phyloP scores from a whole-genome alignment of 2,797 vertebrate genomes.

The Paguma larvata region DNA sequence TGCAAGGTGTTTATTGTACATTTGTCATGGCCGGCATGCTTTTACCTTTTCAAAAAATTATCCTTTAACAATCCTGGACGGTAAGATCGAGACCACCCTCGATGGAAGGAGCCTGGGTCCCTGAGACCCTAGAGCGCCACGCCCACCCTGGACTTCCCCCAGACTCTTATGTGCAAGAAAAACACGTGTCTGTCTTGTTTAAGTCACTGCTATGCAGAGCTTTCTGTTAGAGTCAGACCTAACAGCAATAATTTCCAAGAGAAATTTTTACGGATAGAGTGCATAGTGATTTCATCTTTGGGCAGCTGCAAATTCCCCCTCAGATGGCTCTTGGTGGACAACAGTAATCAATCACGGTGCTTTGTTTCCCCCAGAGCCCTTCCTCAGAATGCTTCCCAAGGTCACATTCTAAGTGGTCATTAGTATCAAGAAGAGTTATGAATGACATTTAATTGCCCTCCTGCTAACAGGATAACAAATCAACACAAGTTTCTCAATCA shows the following conservation, averaged over 20 bases:
- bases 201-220: neutral
- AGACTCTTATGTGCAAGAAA: neutral
- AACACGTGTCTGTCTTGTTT: neutral
- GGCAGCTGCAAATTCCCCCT: neutral
- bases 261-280: neutral
- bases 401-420: slow-evolving; percentile 62
- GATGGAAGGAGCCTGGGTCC: neutral
- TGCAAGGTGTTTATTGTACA: neutral
- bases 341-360: neutral
- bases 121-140: neutral
- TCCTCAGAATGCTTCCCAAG: slow-evolving; percentile 47
- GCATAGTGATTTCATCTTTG: neutral
- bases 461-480: neutral
- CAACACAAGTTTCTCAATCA: neutral
- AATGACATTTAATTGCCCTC: slow-evolving; percentile 40
- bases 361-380: neutral
- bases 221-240: slow-evolving; percentile 37
- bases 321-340: neutral
- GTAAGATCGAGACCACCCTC: neutral
- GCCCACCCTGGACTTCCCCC: neutral
- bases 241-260: slow-evolving; percentile 42
- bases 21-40: neutral
- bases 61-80: neutral
- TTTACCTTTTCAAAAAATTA: slow-evolving; percentile 35
- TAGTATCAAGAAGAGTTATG: slow-evolving; percentile 56